Conservation (phyloP, 2,113 vertebrate species). For the Bungarus multicinctus region DNA sequence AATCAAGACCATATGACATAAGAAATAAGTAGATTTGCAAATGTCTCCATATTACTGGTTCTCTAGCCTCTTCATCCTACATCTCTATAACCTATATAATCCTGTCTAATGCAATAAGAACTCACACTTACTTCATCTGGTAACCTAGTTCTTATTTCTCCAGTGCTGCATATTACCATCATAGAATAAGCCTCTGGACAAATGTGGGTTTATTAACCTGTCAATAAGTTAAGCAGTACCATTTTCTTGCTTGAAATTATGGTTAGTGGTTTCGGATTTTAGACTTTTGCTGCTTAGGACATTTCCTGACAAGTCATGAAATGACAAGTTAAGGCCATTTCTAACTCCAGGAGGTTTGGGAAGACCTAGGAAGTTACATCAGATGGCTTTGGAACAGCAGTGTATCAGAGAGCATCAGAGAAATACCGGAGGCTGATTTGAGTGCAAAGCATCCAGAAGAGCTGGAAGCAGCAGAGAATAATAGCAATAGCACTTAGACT, state of each 20-base stretch:
- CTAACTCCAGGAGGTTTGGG: not conserved
- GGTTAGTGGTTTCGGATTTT: not conserved
- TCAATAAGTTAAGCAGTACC: not conserved
- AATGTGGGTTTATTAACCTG: not conserved
- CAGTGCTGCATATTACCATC: not conserved
- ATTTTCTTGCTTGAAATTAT: not conserved
- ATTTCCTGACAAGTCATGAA: not conserved
- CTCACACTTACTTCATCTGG: not conserved
- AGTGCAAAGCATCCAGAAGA: not conserved
- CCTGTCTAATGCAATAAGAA: not conserved
- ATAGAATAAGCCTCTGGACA: not conserved
- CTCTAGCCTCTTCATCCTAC: not conserved
- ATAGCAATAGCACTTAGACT: not conserved
- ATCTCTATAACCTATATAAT: not conserved
- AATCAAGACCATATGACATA: not conserved
- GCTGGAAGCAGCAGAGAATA: not conserved
- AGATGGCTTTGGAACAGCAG: not conserved
- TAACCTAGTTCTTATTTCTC: not conserved
- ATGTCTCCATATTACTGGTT: not conserved
- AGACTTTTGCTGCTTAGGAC: not conserved
- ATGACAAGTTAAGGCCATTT: not conserved
- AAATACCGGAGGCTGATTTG: not conserved
- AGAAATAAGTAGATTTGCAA: not conserved
- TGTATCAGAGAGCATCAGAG: not conserved
- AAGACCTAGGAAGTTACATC: not conserved